Percentiles rank a stretch among this genome's conserved stretches.
Evolutionary conservation across 2,888 invertebrate genomes (phyloP).

Genomic region (Halictus quadricinctus): DNA sequence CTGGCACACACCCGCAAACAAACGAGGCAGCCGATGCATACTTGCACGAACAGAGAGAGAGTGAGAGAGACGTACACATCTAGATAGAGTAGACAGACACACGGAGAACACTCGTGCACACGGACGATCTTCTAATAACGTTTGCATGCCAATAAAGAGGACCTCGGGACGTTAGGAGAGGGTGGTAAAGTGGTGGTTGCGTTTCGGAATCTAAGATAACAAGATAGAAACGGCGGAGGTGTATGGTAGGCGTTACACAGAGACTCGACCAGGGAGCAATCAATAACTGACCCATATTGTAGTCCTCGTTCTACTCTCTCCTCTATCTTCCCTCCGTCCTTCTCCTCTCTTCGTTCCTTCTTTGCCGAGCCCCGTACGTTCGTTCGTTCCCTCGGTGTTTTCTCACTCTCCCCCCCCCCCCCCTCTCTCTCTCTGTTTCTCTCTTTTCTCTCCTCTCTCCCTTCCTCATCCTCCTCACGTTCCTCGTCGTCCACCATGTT

Average conservation of each 20-base stretch:
- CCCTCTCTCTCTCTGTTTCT: not conserved
- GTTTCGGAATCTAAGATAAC: conserved; percentile 78
- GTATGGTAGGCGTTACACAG: conserved; percentile 78
- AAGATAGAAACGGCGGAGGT: conserved; percentile 76
- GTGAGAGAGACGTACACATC: not conserved
- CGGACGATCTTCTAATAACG: conserved; percentile 41
- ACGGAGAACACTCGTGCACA: not conserved
- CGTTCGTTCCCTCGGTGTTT: not conserved
- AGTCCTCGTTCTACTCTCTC: conserved; percentile 70
- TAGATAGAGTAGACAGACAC: not conserved
- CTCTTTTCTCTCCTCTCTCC: not conserved
- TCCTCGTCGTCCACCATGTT: not conserved
- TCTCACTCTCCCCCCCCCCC: not conserved
- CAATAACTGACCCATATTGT: conserved; percentile 81
- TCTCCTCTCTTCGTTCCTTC: conserved; percentile 49
- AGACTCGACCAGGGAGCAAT: conserved; percentile 77
- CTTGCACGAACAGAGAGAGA: not conserved
- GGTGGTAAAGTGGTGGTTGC: conserved; percentile 63
- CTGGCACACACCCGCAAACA: not conserved
- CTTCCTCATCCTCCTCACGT: not conserved
- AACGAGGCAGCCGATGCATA: not conserved
- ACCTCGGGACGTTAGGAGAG: conserved; percentile 39
- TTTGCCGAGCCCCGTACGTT: conserved; percentile 34
- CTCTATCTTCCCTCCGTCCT: conserved; percentile 49
- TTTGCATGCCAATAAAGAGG: conserved; percentile 58